Evolutionary conservation across 2,113 vertebrate species (phyloP).

Genomic region (Garra rufa): DNA sequence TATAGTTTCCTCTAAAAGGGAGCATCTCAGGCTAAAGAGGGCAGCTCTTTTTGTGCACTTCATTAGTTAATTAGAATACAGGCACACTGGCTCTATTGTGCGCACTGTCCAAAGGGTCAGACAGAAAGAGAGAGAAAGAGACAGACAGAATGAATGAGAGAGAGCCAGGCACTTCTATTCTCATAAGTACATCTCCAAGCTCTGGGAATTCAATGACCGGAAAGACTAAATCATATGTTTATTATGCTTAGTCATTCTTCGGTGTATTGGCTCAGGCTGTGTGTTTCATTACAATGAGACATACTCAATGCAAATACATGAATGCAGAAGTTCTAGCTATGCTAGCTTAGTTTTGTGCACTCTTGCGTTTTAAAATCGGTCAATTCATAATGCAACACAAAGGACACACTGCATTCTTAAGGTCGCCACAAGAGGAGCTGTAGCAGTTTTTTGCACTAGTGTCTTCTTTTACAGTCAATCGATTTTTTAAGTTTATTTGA

Average conservation of each 20-base stretch:
- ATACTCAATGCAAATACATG: background rate
- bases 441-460: background rate
- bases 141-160: conserved; percentile 1
- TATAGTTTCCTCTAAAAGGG: conserved; percentile 28
- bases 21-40: background rate
- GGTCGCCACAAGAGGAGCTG: background rate
- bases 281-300: background rate
- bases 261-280: background rate
- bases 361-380: background rate
- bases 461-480: too few species aligned
- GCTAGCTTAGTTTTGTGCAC: background rate
- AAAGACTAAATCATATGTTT: conserved; percentile 2
- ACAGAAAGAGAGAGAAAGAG: conserved; percentile 20
- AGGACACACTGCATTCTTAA: background rate
- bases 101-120: background rate
- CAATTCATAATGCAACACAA: background rate
- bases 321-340: background rate
- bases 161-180: conserved; percentile 11
- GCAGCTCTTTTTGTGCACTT: conserved; percentile 58
- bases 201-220: background rate
- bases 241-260: background rate
- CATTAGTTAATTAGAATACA: conserved; percentile 74
- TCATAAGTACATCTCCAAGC: background rate
- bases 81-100: conserved; percentile 52
- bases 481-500: too few species aligned